Base-by-base conservation (phyloP, 2,797 vertebrate genomes). In the Tinamus major region DNA sequence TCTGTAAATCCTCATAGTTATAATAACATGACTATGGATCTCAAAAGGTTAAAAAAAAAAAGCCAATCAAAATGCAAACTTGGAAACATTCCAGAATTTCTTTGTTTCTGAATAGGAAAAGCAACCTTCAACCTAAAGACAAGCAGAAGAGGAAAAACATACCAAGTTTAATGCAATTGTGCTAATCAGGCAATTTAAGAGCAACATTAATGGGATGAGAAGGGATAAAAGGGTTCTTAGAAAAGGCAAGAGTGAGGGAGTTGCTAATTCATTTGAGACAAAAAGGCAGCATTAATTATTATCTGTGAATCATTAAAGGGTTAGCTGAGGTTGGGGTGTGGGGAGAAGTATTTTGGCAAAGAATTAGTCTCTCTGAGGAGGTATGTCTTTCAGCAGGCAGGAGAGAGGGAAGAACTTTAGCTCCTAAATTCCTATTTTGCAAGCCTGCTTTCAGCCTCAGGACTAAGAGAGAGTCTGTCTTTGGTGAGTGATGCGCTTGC, bases 241-340 rank as follows among this genome's bases (percentile, higher is more conserved):
- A 85, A 92, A 89, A 89, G 58, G 77, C 85, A 90, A 58, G 58
- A 93, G 65, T 89, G 94, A 94, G 82, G 79, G 89, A 91, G 87
- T 89, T 94, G 74, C 59, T 85, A 89, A 91, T 37, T 94, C 69
- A 92, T 89, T 72, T 95, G 79, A 92, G 85, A 87, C 79, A 93
- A 87, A 93, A 92, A 89, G 15, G 58, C 58, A 87, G 76, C 31
- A 49, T 80, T 91, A 95, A 96, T 94, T 93, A 92, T 62, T 75
- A 37, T 58, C 76, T 59, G 79, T 92, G 95, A 95, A 78, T 96
- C 91, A 83, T 75, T 85, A 93, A 91, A 87, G 55, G 62, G 91
- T 91, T 93, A 95, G 82, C 44, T 81, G 91, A 79, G 61, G 69
- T 87, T 80, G 76, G 23, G 33, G 13, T 21, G 37, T 13, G 9